Base-by-base conservation (phyloP, 1,140 invertebrate genomes). In the Trypoxylus dichotomus region DNA sequence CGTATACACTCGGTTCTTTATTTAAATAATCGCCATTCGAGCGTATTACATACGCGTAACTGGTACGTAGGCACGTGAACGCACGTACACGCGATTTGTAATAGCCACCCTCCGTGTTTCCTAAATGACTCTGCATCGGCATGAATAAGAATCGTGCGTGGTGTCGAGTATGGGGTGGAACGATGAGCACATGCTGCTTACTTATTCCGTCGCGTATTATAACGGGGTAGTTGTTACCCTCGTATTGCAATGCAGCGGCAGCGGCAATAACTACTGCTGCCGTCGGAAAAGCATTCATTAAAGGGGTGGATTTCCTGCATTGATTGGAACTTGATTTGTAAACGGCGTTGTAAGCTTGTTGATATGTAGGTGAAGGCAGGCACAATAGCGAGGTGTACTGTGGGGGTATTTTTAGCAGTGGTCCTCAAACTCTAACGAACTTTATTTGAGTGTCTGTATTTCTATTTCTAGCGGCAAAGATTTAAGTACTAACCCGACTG, bases 241-340 rank as follows among this genome's bases (percentile, higher is more conserved):
- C 24, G 27, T 29, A 68, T 29, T 27, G 21, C 15, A 54, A 19
- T 54, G 19, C 47, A 54, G 29, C 72, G 10, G 32, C 15, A 32
- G 71, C 25, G 32, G 72, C 32, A 43, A 41, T 15, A 21, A n/a
- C 72, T 41, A 37, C 72, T 10, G 19, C 32, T 42, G 72, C 41
- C 32, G 32, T 29, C 7, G 72, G 27, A 25, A n/a, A 21, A 68
- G 60, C 24, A 68, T 68, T 43, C 41, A 43, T 74, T 37, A 74
- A 74, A 74, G 72, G 72, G 72, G 29, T 74, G 72, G 29, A 19
- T 43, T 41, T 29, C 72, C 29, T 74, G 37, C 72, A 41, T 74
- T 32, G 72, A 74, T 74, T 74, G 72, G 72, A 43, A 74, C 72
- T 74, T 74, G 72, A 74, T 74, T 74, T 74, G 72, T 43, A 74